phyloP scores from a whole-genome alignment of 53 echinoderm and acorn worm genomes.

The Holothuria leucospilota region DNA sequence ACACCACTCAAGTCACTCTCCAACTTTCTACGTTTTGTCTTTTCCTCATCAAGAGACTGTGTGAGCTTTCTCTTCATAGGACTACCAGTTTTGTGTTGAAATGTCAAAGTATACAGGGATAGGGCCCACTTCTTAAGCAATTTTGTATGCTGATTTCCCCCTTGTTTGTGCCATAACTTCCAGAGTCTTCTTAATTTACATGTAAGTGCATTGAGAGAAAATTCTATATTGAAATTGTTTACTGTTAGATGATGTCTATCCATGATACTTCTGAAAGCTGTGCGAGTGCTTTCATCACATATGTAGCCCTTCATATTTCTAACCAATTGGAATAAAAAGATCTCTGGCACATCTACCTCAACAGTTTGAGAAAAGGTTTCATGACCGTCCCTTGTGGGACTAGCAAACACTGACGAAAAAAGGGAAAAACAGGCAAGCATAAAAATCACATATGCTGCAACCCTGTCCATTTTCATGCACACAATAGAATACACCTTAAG shows the following conservation, averaged over 20 bases:
- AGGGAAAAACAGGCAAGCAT: constrained; percentile 19
- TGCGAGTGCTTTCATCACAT: constrained; percentile 37
- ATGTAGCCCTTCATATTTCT: constrained; percentile 33
- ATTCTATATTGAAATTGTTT: constrained; percentile 12
- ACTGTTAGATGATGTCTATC: constrained; percentile 4
- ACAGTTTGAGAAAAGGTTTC: neutral
- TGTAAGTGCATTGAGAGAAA: constrained; percentile 31
- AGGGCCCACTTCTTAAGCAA: constrained; percentile 19
- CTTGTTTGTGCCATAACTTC: constrained; percentile 4
- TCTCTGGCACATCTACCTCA: constrained; percentile 19
- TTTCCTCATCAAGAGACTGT: too few species aligned
- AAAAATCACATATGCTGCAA: neutral
- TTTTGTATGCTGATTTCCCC: constrained; percentile 1
- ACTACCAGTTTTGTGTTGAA: constrained; percentile 37
- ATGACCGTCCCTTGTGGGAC: constrained; percentile 3
- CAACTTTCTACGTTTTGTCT: too few species aligned
- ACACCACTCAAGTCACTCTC: constrained; percentile 14
- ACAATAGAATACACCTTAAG: neutral
- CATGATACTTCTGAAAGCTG: constrained; percentile 7
- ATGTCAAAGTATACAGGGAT: constrained; percentile 1
- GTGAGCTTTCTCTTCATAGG: too few species aligned
- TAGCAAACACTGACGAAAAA: constrained; percentile 33
- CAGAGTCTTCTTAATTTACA: constrained; percentile 20
- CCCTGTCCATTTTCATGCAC: neutral
- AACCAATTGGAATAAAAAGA: constrained; percentile 23